phyloP scores from a whole-genome alignment of 2,113 vertebrate genomes.

The Apeltes quadracus region DNA sequence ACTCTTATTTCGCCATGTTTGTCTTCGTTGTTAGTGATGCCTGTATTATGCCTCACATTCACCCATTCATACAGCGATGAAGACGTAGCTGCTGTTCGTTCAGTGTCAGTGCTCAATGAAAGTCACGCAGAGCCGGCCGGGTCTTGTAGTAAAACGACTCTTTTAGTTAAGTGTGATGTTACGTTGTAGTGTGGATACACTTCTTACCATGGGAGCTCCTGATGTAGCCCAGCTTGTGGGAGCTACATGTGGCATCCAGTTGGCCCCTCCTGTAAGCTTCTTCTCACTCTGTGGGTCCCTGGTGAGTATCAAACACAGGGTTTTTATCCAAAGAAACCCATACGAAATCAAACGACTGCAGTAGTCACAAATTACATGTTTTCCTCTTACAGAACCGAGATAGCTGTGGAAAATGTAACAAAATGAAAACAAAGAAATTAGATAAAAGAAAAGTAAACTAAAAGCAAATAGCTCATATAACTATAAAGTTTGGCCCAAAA shows the following conservation, averaged over 20 bases:
- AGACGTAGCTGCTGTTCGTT: background rate
- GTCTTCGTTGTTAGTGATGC: background rate
- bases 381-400: background rate
- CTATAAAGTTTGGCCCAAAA: too few species aligned
- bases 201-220: conserved; percentile 86
- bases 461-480: too few species aligned
- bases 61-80: background rate
- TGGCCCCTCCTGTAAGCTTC: conserved; percentile 95
- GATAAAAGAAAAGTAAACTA: background rate
- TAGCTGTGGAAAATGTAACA: background rate
- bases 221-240: conserved; percentile 91
- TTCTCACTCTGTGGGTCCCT: conserved; percentile 91
- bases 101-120: background rate
- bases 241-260: conserved; percentile 96
- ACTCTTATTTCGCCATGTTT: background rate
- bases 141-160: background rate
- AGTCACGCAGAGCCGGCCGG: background rate
- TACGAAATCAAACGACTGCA: background rate
- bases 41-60: background rate
- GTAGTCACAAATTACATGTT: background rate
- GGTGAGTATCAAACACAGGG: conserved; percentile 26
- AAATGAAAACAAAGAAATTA: background rate
- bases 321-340: background rate
- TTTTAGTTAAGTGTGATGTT: background rate
- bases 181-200: background rate